Evolutionary conservation across 2,888 invertebrate genomes (phyloP).

Genomic region (Apotomis capreana): DNA sequence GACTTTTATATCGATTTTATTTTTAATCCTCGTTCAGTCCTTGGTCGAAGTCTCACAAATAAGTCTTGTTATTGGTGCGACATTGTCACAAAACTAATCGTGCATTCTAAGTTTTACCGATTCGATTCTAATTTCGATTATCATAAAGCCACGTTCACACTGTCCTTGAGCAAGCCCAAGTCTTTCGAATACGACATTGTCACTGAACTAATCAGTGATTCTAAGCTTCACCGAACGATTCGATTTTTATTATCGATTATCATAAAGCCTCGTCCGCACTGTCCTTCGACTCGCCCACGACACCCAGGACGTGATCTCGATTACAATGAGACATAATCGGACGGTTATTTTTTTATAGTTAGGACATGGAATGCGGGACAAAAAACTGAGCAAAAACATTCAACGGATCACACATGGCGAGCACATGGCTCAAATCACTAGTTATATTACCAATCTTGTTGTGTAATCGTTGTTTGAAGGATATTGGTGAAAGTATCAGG

Average conservation of each 20-base stretch:
- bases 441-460: not conserved
- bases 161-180: slow-evolving; percentile 50
- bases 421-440: slow-evolving; percentile 45
- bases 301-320: slow-evolving; percentile 52
- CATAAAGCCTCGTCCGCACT: slow-evolving; percentile 44
- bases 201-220: slow-evolving; percentile 26
- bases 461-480: slow-evolving; percentile 17
- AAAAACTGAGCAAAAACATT: slow-evolving; percentile 57
- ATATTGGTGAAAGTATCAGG: slow-evolving; percentile 17
- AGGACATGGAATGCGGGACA: slow-evolving; percentile 60
- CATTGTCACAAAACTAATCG: slow-evolving; percentile 13
- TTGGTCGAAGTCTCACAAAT: slow-evolving; percentile 44
- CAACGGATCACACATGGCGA: slow-evolving; percentile 57
- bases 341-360: slow-evolving; percentile 55
- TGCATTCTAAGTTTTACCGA: slow-evolving; percentile 13
- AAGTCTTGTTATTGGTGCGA: not conserved
- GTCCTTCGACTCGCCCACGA: slow-evolving; percentile 51
- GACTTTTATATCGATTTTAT: slow-evolving; percentile 37
- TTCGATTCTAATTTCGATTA: slow-evolving; percentile 37
- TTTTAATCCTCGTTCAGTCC: slow-evolving; percentile 47
- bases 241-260: slow-evolving; percentile 39
- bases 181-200: not conserved
- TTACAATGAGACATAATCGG: slow-evolving; percentile 59
- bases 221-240: slow-evolving; percentile 14
- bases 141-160: slow-evolving; percentile 44